Conservation (phyloP, 1,140 invertebrate genomes). For the Teleogryllus occipitalis region DNA sequence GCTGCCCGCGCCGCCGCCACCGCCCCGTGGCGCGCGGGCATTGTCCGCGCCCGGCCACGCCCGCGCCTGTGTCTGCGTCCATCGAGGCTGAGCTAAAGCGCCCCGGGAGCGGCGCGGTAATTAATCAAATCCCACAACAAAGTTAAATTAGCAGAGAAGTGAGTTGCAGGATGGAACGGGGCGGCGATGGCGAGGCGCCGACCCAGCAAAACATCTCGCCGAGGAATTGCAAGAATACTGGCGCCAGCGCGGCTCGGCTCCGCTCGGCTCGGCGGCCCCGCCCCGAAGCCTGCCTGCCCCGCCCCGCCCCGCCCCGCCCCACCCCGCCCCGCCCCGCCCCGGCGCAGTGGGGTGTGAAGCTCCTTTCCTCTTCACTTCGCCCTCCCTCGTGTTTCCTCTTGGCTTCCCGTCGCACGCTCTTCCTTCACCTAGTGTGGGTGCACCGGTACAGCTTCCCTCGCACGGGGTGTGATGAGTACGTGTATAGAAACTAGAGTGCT, state of each 20-base stretch:
- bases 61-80: not conserved
- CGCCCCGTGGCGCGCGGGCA: not conserved
- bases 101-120: not conserved
- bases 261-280: not conserved
- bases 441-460: too few species aligned
- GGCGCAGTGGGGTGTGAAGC: not conserved
- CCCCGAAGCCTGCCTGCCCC: too few species aligned
- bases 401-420: too few species aligned
- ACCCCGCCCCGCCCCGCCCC: too few species aligned
- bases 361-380: not conserved
- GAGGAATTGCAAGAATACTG: not conserved
- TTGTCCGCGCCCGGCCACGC: not conserved
- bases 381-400: not conserved
- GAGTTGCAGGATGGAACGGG: not conserved
- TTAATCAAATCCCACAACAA: constrained; percentile 5
- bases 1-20: too few species aligned
- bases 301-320: too few species aligned
- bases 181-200: not conserved
- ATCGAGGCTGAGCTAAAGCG: not conserved
- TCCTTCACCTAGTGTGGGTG: too few species aligned
- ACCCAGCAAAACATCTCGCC: not conserved
- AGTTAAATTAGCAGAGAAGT: constrained; percentile 5
- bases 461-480: too few species aligned
- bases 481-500: too few species aligned
- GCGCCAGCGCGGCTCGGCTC: not conserved